Percentiles rank a stretch among this genome's conserved stretches.
Conservation (phyloP, 2,113 vertebrate genomes). For the Megalops atlanticus region DNA sequence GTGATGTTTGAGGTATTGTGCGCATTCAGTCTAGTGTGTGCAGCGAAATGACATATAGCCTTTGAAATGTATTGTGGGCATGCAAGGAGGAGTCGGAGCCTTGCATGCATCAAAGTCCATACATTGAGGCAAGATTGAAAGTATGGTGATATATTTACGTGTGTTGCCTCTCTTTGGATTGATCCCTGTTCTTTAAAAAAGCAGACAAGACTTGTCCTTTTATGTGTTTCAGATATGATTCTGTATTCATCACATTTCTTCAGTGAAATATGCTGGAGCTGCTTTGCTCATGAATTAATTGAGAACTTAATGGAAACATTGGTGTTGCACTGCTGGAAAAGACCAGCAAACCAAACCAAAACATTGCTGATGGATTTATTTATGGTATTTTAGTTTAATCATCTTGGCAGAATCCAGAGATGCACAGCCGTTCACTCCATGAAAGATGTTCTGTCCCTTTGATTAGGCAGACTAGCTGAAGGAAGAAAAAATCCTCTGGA, state of each 20-base stretch:
- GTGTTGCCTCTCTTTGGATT: background rate
- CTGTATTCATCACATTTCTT: background rate
- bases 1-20: too few species aligned
- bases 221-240: background rate
- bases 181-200: background rate
- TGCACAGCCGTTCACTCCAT: conserved; percentile 10
- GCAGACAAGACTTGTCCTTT: background rate
- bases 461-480: conserved; percentile 28
- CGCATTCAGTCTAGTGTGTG: too few species aligned
- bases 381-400: conserved; percentile 34
- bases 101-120: background rate
- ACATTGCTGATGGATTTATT: conserved; percentile 33
- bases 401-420: conserved; percentile 13
- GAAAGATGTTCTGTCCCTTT: conserved; percentile 37
- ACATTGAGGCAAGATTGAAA: background rate
- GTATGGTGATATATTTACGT: background rate
- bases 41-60: background rate
- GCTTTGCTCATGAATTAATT: background rate
- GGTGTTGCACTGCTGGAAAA: background rate
- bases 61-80: background rate
- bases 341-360: conserved; percentile 12
- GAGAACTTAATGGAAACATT: conserved; percentile 15
- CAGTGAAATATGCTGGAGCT: background rate
- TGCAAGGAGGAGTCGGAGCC: background rate
- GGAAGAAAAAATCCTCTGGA: conserved; percentile 19